These are phyloP conservation scores for Tachypleus tridentatus DNA, from an alignment of 1,140 invertebrate genomes.

Conservation along the genomic window DNA sequence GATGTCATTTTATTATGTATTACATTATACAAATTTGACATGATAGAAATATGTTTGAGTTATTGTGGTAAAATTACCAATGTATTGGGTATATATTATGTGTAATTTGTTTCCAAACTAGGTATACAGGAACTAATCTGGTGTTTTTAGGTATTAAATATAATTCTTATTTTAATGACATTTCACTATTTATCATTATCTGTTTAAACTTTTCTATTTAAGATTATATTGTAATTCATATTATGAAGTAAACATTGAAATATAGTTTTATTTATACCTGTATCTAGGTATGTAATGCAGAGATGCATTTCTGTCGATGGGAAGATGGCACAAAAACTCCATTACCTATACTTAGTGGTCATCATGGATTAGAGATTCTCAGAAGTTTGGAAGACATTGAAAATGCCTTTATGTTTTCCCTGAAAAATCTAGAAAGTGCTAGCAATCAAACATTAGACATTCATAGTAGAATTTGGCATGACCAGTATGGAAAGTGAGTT, in stretches of 20 bases:
- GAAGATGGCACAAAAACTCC: conserved; percentile 34
- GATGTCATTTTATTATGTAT: too few species aligned
- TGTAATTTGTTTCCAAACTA: too few species aligned
- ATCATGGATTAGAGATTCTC: conserved; percentile 52
- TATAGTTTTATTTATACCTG: too few species aligned
- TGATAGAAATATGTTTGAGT: too few species aligned
- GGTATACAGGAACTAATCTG: too few species aligned
- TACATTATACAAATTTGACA: too few species aligned
- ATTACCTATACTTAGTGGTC: conserved; percentile 36
- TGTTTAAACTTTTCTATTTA: conserved; percentile 50
- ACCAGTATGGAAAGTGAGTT: conserved; percentile 49
- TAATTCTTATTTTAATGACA: background rate
- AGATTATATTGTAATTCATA: background rate
- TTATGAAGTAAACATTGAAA: conserved; percentile 38
- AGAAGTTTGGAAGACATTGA: conserved; percentile 58
- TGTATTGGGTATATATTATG: too few species aligned
- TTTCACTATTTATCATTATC: conserved; percentile 42
- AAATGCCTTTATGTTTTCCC: conserved; percentile 51
- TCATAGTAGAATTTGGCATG: conserved; percentile 52
- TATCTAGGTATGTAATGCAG: conserved; percentile 44
- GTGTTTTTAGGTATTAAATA: too few species aligned
- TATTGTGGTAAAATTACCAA: too few species aligned
- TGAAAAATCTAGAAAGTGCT: conserved; percentile 45
- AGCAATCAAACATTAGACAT: conserved; percentile 57
- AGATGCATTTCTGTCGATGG: conserved; percentile 37